Evolutionary conservation across 2,113 vertebrate species (phyloP), one percentile per base, ranked within the genome.

Genomic region (Hydrochoerus hydrochaeris): DNA sequence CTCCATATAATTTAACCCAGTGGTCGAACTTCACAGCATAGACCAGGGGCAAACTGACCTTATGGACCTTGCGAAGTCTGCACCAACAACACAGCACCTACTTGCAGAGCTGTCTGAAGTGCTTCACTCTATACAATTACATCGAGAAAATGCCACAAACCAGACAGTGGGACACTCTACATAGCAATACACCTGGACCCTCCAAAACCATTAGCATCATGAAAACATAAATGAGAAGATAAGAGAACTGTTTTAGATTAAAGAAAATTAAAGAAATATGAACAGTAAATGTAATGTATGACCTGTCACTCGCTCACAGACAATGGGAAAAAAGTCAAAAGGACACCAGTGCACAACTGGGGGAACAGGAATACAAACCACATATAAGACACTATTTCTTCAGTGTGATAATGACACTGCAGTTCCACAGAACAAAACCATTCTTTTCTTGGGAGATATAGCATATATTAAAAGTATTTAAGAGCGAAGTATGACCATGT

Each of bases 181-280:
- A 60, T 41, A 92, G 69, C 67, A 78, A 86, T 16, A 38, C 4
- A 49, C 46, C 77, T 57, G 4, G 13, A 57, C 44, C 71, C 81
- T 88, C 85, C 44, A 92, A 90, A 94, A 81, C 52, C 54, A 38
- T 4, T 24, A n/a, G 26, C 26, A 58, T 1, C 69, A 58, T 46
- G n/a, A 93, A 57, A 41, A 60, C 46, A 1, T 52, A 46, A 78
- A 65, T 24, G 58, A 67, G 38, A 73, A n/a, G 32, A 3, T 9
- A 57, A n/a, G 10, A 95, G 44, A 92, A 87, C 5, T 49, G 4
- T n/a, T 87, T 67, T 41, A 95, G 13, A 87, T 85, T 69, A 91
- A 97, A 84, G 44, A 96, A 85, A 89, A 87, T 63, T 82, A 73
- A n/a, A 62, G n/a, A 90, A 32, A 38, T 38, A 82, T 71, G 26